These are phyloP conservation scores for Neolamprologus modestus DNA, from an alignment of 2,113 vertebrate genomes.

Conservation along the genomic window DNA sequence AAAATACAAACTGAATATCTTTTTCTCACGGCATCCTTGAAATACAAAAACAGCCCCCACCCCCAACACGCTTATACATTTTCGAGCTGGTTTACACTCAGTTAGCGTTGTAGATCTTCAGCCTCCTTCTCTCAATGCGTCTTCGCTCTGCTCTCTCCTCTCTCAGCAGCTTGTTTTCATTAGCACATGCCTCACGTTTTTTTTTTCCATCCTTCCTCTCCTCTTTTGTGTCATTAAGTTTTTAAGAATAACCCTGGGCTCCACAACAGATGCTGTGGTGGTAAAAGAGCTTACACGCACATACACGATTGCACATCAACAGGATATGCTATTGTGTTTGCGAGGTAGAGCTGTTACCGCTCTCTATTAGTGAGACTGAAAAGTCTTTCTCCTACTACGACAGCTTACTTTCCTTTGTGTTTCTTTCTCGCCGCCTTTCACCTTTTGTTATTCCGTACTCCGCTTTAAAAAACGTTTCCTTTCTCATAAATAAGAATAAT, in stretches of 20 bases:
- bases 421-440: neutral
- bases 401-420: neutral
- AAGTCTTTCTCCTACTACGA: neutral
- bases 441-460: neutral
- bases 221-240: conserved; percentile 52
- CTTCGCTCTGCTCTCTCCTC: neutral
- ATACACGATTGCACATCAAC: neutral
- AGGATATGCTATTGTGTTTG: neutral
- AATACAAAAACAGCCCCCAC: neutral
- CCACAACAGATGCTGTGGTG: conserved; percentile 43
- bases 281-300: conserved; percentile 8
- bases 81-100: neutral
- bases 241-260: conserved; percentile 55
- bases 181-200: neutral
- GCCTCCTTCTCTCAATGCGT: neutral
- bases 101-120: neutral
- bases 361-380: neutral
- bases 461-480: neutral
- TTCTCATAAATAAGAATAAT: neutral
- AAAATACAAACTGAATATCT: neutral
- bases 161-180: conserved; percentile 9
- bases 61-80: neutral
- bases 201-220: neutral
- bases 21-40: neutral
- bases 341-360: neutral